Evolutionary conservation across 2,888 invertebrate species (phyloP), one percentile per base, ranked within the genome.

Genomic region (Sminthurinus aureus): DNA sequence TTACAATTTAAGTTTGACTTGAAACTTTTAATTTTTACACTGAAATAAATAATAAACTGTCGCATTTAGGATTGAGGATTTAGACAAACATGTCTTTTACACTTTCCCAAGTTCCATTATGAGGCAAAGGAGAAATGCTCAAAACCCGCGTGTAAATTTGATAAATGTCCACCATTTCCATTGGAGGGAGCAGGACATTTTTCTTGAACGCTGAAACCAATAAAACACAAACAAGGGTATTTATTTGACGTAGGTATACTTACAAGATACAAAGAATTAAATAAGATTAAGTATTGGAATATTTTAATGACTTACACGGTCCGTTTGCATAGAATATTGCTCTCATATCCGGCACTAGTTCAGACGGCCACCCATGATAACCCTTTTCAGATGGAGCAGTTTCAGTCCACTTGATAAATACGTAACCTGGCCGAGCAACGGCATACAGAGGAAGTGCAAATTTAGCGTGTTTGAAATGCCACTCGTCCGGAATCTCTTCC

Each of bases 101-200:
- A 71, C 87, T 87, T 85, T 66, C 89, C 90, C 90, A 89, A 8
- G 89, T 87, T 82, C 90, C 90, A 86, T 90, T 90, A 85, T 89
- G 88, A 9, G 91, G 90, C 50, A 90, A 88, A 0, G 91, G 90
- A 6, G 88, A 84, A 20, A 92, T 89, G 15, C 89, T 89, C 22
- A 92, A 89, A 3, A 92, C 87, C 83, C 90, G 89, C 81, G 91
- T 90, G 84, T 91, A 90, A 78, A 92, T 88, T 52, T 91, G 91
- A 87, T 92, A 92, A 77, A 92, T 89, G 88, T 92, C 92, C 58
- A 92, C 91, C 76, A 90, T 89, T 64, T 90, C 87, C 64, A 92
- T 90, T 0, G 91, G 90, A 18, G 89, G 87, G 13, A 89, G 85
- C 9, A 90, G 88, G 71, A 88, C 85, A 64, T 90, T 90, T 75